Base-by-base conservation (phyloP, 2,113 vertebrate species). In the Dolichotis patagonum region DNA sequence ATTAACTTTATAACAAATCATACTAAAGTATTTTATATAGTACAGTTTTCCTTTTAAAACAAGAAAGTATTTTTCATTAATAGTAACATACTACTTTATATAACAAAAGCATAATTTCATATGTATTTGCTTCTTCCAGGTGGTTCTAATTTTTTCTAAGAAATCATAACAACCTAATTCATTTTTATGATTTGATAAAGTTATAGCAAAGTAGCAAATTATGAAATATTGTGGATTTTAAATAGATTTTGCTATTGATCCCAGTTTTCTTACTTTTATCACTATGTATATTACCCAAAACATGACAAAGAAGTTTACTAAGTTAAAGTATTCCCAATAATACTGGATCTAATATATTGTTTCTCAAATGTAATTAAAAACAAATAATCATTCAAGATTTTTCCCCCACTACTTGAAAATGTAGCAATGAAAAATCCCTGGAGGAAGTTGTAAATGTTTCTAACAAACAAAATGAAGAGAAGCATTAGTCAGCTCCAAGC, bases 401-500 rank as follows among this genome's bases (percentile, higher is more conserved):
- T 97, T 96, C 97, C 91, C 65, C 93, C 69, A 96, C 49, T 97
- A 96, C 60, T 96, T 85, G 56, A 94, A 80, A 97, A 30, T 20
- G 88, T 80, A 97, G 78, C 71, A 93, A 90, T 83, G 90, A 97
- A 98, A 97, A 97, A 89, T 97, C 97, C 98, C 97, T 93, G 75
- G 90, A 98, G 97, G 92, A 98, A 98, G 97, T 98, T 98, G 97
- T 96, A 98, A 99, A 98, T 98, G 96, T 96, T 98, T 98, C 97
- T 92, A 97, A 98, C 98, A 98, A 98, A 98, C 97, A 98, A 98
- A 98, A 98, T 98, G 98, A 98, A 98, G 98, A 98, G 97, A 98
- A 98, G 98, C 98, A 98, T 98, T 98, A 98, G 98, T 98, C 98
- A 98, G 97, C 98, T 30, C 67, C 97, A 98, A 98, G 98, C 97